Percentiles rank a stretch among this genome's conserved stretches.
Evolutionary conservation across 2,888 invertebrate genomes (phyloP).

Genomic region (Phortica okadai): DNA sequence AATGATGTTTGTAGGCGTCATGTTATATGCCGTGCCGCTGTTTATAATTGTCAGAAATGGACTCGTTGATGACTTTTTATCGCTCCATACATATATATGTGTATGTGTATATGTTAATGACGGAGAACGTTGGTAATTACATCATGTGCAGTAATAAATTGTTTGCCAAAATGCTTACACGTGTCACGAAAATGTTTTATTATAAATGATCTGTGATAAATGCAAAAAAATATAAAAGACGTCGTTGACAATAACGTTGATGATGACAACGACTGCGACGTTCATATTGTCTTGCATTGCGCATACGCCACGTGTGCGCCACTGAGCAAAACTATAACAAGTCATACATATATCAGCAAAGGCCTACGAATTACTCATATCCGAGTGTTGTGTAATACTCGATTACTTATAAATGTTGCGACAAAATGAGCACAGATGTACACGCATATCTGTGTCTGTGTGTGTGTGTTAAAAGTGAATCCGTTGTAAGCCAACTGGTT

Average conservation of each 20-base stretch:
- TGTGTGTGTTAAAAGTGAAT: background rate
- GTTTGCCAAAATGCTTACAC: conserved; percentile 16
- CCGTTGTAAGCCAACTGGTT: background rate
- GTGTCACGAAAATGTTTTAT: conserved; percentile 3
- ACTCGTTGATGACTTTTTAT: background rate
- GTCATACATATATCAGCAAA: conserved; percentile 62
- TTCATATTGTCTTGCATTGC: conserved; percentile 53
- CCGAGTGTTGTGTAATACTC: conserved; percentile 64
- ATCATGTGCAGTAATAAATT: background rate
- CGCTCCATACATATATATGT: background rate
- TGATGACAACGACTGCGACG: conserved; percentile 7
- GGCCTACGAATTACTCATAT: conserved; percentile 70
- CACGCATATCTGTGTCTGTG: background rate
- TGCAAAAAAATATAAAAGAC: background rate
- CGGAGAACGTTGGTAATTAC: conserved; percentile 9
- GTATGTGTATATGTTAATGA: background rate
- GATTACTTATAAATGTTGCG: conserved; percentile 31
- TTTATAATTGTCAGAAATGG: conserved; percentile 12
- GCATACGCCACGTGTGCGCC: conserved; percentile 65
- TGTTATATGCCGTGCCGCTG: background rate
- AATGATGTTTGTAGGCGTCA: background rate
- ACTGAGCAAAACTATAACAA: conserved; percentile 45
- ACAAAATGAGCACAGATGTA: conserved; percentile 31
- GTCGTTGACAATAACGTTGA: background rate
- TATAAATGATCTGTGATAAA: background rate